Base-by-base conservation (phyloP, 2,113 vertebrate genomes). In the Illadopsis cleaveri region DNA sequence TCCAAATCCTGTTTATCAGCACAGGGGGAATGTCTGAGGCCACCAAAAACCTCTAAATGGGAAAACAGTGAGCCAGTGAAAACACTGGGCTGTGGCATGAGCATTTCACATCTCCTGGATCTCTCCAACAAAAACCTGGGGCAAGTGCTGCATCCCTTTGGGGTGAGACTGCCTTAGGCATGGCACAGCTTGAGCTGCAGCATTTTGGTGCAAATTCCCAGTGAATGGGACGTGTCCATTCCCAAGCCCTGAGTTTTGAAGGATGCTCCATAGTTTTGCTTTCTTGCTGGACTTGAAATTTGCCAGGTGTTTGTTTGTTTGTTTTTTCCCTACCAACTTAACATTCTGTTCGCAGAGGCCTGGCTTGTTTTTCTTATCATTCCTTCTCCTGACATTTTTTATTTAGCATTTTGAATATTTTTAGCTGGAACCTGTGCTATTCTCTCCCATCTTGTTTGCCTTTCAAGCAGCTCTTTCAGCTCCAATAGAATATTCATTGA, bases 321-420 rank as follows among this genome's bases (percentile, higher is more conserved):
- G 45, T 84, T 56, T n/a, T 69, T 82, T 86, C 69, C 3, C 47
- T 81, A 72, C 27, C 68, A 51, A 31, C 24, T 92, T 90, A 86
- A 81, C 37, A 89, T 95, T 93, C 94, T 25, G 23, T 37, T 68
- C 86, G 75, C 84, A 75, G 86, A 80, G 28, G 14, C 4, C 80
- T 16, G 68, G 44, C 37, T 92, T 93, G 73, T 95, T 96, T 96
- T 95, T 94, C 87, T 82, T 90, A 82, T 87, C 44, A 13, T 94
- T 83, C 93, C 86, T 94, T 80, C 86, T 78, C 30, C 80, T 86
- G 91, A 28, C 71, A 85, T 95, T 83, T 96, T 94, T 97, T 95
- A 96, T 95, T 97, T 93, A 95, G 89, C 62, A 88, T 95, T 95
- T 93, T 51, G 83, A 94, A 86, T 96, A 95, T 94, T 96, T 96